A percentile compares a stretch with the other conserved stretches of the same genome.
Evolutionary conservation across 2,797 vertebrate species (phyloP).

Genomic region (Denticeps clupeoides): DNA sequence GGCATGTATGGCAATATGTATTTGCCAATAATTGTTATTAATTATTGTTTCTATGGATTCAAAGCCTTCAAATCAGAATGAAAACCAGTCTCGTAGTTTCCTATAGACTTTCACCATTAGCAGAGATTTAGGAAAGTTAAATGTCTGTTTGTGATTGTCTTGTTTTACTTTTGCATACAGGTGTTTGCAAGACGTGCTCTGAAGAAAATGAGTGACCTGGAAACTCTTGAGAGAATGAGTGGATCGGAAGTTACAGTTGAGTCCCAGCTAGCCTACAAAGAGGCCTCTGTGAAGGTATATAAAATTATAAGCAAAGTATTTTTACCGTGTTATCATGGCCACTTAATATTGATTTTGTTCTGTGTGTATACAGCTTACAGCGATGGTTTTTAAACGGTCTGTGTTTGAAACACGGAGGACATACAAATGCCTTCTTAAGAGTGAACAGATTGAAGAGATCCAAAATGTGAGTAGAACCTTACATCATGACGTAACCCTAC

Average conservation of each 20-base stretch:
- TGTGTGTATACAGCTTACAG: slow-evolving; percentile 63
- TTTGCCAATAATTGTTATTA: too few species aligned
- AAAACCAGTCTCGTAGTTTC: too few species aligned
- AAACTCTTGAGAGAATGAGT: slow-evolving; percentile 59
- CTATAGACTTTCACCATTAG: too few species aligned
- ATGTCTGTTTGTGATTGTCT: background rate
- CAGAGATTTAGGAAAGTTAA: too few species aligned
- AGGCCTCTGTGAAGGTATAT: slow-evolving; percentile 79
- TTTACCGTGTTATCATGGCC: background rate
- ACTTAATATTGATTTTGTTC: too few species aligned
- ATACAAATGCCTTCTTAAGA: slow-evolving; percentile 46
- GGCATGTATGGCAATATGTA: too few species aligned
- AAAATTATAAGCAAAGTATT: background rate
- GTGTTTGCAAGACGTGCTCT: slow-evolving; percentile 81
- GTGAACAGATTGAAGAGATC: slow-evolving; percentile 61
- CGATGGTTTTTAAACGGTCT: slow-evolving; percentile 82
- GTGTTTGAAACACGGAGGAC: slow-evolving; percentile 71
- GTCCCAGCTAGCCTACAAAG: slow-evolving; percentile 62
- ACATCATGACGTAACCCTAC: too few species aligned
- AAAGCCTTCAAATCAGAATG: too few species aligned
- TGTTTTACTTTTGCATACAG: slow-evolving; percentile 41
- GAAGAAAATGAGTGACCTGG: slow-evolving; percentile 74
- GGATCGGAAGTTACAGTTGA: slow-evolving; percentile 46
- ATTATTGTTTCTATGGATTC: too few species aligned
- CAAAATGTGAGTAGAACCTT: slow-evolving; percentile 64